phyloP scores from a whole-genome alignment of 2,113 vertebrate genomes.

The Hemiscyllium ocellatum region DNA sequence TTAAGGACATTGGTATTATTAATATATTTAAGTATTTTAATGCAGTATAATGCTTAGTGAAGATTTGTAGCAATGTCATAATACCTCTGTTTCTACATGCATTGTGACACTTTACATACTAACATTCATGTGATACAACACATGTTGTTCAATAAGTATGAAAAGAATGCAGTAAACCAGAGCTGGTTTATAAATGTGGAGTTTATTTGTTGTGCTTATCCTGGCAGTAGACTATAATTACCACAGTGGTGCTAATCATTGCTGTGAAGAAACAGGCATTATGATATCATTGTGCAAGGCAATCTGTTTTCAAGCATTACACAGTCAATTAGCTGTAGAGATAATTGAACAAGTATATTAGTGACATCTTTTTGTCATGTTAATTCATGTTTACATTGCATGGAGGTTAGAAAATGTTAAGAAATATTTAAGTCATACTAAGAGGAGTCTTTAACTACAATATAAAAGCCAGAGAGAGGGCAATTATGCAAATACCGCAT shows the following conservation, averaged over 20 bases:
- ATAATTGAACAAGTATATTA: constrained; percentile 61
- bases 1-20: not conserved
- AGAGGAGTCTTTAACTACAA: constrained; percentile 82
- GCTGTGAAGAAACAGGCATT: constrained; percentile 48
- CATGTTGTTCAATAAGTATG: constrained; percentile 31
- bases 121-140: constrained; percentile 30
- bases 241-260: constrained; percentile 51
- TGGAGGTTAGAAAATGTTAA: constrained; percentile 60
- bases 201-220: constrained; percentile 38
- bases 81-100: constrained; percentile 28
- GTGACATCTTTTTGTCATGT: constrained; percentile 58
- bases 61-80: not conserved
- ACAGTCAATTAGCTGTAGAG: constrained; percentile 65
- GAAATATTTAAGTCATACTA: constrained; percentile 69
- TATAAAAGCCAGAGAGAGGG: constrained; percentile 89
- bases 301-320: constrained; percentile 69
- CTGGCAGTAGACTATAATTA: constrained; percentile 42
- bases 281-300: constrained; percentile 62
- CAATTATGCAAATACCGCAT: constrained; percentile 98
- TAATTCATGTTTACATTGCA: constrained; percentile 62
- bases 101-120: constrained; percentile 33
- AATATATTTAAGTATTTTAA: not conserved
- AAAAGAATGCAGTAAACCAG: constrained; percentile 6
- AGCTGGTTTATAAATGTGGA: constrained; percentile 33
- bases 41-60: not conserved